phyloP scores from a whole-genome alignment of 1,140 invertebrate species.

The Aleiodes sp. region DNA sequence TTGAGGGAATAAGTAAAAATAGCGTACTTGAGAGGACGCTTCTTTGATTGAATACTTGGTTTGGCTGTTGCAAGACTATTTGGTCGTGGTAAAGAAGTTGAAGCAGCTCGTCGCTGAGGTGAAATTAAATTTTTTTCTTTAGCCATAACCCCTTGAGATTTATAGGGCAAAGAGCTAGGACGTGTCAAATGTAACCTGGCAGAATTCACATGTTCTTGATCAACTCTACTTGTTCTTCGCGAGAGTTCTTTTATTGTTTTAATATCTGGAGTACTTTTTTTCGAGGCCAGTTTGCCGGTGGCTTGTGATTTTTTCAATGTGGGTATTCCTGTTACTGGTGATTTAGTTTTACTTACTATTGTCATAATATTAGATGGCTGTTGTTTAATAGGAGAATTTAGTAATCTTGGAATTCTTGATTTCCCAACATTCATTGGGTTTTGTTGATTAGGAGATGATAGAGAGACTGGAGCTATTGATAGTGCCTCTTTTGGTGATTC shows the following conservation, averaged over 20 bases:
- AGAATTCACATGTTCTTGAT: constrained; percentile 62
- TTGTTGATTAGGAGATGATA: constrained; percentile 60
- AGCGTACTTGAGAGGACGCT: constrained; percentile 31
- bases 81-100: constrained; percentile 65
- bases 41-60: constrained; percentile 62
- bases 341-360: constrained; percentile 48
- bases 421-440: constrained; percentile 59
- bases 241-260: constrained; percentile 50
- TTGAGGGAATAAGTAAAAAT: constrained; percentile 4
- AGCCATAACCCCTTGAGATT: constrained; percentile 62
- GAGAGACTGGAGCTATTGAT: constrained; percentile 48
- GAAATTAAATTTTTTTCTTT: constrained; percentile 65
- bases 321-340: constrained; percentile 53
- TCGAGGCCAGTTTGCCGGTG: constrained; percentile 35
- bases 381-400: constrained; percentile 72
- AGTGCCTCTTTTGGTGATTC: constrained; percentile 36
- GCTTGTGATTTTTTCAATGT: constrained; percentile 53
- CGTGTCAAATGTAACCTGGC: constrained; percentile 60
- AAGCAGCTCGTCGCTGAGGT: constrained; percentile 71
- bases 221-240: constrained; percentile 69
- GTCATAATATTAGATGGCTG: constrained; percentile 59
- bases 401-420: constrained; percentile 77
- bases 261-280: constrained; percentile 46
- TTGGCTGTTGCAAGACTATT: constrained; percentile 44
- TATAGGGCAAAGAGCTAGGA: constrained; percentile 74